These are phyloP conservation scores for Pocillopora damicornis DNA, from an alignment of 64 coral and sea anemone genomes.

Conservation along the genomic window DNA sequence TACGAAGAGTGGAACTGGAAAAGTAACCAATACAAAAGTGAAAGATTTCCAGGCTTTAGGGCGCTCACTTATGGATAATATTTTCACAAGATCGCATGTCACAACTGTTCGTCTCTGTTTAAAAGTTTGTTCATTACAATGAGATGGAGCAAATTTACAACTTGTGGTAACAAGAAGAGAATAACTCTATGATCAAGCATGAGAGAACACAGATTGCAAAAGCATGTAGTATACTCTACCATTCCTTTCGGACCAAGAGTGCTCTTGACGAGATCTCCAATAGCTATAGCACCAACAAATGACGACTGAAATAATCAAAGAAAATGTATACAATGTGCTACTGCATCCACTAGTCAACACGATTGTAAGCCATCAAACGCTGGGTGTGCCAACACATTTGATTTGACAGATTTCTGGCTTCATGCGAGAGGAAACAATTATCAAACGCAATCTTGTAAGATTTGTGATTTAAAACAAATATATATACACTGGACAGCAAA, in stretches of 20 bases:
- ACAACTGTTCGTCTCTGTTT: too few species aligned
- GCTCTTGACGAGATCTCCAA: constrained; percentile 96
- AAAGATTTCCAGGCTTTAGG: too few species aligned
- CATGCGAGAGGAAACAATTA: neutral
- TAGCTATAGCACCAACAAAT: constrained; percentile 97
- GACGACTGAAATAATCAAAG: constrained; percentile 66
- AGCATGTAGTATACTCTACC: constrained; percentile 38
- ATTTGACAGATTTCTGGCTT: neutral
- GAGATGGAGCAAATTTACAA: too few species aligned
- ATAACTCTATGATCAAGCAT: neutral
- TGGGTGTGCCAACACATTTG: neutral
- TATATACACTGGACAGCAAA: neutral
- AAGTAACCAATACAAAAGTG: too few species aligned
- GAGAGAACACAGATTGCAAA: neutral
- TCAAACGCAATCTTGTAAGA: neutral
- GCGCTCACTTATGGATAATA: too few species aligned
- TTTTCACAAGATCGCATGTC: too few species aligned
- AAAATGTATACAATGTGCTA: neutral
- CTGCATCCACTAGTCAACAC: neutral
- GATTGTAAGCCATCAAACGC: neutral
- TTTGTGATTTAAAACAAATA: neutral
- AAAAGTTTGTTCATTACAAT: too few species aligned
- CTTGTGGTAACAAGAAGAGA: too few species aligned
- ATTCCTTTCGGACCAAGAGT: constrained; percentile 98
- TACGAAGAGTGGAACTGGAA: too few species aligned